Percentiles rank a stretch among this genome's conserved stretches.
Conservation (phyloP, 2,797 vertebrate species). For the Hoplostethus atlanticus region DNA sequence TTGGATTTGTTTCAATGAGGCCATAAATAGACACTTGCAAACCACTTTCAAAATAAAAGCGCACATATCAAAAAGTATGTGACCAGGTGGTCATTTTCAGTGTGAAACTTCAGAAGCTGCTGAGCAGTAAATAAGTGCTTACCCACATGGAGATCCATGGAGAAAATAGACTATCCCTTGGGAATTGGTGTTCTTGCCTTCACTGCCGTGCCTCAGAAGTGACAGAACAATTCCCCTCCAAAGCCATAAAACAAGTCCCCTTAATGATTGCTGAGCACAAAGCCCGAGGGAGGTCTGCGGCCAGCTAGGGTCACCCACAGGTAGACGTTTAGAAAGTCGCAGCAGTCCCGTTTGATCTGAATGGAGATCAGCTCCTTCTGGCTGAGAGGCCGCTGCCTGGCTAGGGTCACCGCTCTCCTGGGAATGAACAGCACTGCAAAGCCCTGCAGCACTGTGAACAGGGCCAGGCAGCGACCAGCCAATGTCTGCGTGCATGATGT, state of each 20-base stretch:
- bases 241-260: constrained; percentile 22
- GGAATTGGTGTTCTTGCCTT: constrained; percentile 17
- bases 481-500: constrained; percentile 66
- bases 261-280: neutral
- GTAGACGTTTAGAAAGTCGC: constrained; percentile 20
- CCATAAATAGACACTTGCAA: neutral
- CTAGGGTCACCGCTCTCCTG: constrained; percentile 49
- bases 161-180: constrained; percentile 21
- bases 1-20: neutral
- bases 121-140: constrained; percentile 50
- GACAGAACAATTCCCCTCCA: constrained; percentile 31
- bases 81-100: constrained; percentile 28
- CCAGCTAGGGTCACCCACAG: constrained; percentile 43
- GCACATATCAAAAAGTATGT: neutral
- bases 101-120: constrained; percentile 21
- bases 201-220: constrained; percentile 15
- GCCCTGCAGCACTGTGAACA: constrained; percentile 34
- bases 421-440: constrained; percentile 57
- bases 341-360: constrained; percentile 43
- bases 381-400: neutral
- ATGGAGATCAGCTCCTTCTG: constrained; percentile 15
- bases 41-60: neutral
- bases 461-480: constrained; percentile 57
- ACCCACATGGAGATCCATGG: constrained; percentile 65
- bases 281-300: constrained; percentile 15